Base-by-base conservation (phyloP, 2,113 vertebrate genomes). In the Pachypanchax playfairii region DNA sequence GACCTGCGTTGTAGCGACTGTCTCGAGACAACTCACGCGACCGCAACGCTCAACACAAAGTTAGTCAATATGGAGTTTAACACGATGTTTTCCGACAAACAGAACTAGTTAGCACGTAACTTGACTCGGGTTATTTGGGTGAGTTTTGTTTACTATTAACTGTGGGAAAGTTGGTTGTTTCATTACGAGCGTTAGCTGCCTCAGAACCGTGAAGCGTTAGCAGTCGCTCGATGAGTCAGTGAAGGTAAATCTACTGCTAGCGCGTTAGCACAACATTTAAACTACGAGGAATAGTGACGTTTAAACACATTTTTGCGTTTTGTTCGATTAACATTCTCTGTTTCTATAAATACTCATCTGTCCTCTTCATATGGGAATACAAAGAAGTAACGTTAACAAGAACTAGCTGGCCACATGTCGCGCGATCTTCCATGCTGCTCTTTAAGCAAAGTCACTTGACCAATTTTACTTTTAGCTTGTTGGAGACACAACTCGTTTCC, bases 391-490 rank as follows among this genome's bases (percentile, higher is more conserved):
- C n/a, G 38, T 85, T 57, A 63, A 73, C 50, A 39, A 33, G 18
- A 77, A 73, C 82, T 86, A 81, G 76, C 84, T 75, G 82, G 73
- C 86, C 88, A 87, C 89, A 90, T 90, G 84, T 79, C 84, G 87
- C 76, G 71, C 47, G 76, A 42, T 83, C 80, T 87, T 84, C 85
- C 89, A 90, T 85, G 88, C 88, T 90, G 56, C 80, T 85, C 82
- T 87, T 75, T 77, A 65, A 86, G 85, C 84, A 66, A 87, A 90
- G 87, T 86, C 87, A 88, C 87, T 90, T 87, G 78, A 83, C 83
- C 87, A 78, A 86, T 82, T 90, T 90, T 90, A 89, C 83, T 89
- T 89, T 89, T 77, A 87, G 82, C 85, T 73, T 81, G 80, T 82
- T 87, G 73, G 61, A 15, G 73, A 68, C 65, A 53, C 61, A 68